Evolutionary conservation across 2,797 vertebrate species (phyloP), one percentile per base, ranked within the genome.

Genomic region (Astyanax mexicanus): DNA sequence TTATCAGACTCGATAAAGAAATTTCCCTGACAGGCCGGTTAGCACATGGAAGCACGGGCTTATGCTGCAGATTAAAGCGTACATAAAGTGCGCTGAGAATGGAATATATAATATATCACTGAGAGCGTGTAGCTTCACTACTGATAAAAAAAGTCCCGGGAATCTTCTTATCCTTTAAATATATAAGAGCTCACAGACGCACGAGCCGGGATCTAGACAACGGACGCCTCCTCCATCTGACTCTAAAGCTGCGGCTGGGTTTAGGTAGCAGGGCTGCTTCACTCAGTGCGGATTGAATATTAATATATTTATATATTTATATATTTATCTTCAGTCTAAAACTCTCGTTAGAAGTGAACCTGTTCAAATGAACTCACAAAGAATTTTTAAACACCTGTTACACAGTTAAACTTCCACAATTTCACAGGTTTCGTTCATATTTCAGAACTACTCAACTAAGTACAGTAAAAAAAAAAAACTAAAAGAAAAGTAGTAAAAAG

Each of bases 141-240:
- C 78, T 83, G 83, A 90, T 88, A 86, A 88, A 83, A n/a, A 87
- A 76, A 75, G 27, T 66, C 75, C 25, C 6, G 3, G 19, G 38
- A 85, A 84, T 82, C 86, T 71, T 80, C 75, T 86, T 85, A 84
- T 81, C 77, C 79, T 69, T 80, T 85, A 76, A 74, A 81, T 72
- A 67, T 54, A 82, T 89, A 82, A 82, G 69, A 82, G 69, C 79
- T 71, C 64, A 58, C 45, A 69, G 60, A 57, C 23, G 70, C 57
- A 60, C 17, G 42, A 75, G 55, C 74, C 45, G 52, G 74, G 62
- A 52, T 42, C n/a, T 62, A 75, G 66, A 40, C 25, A 7, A 55
- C 52, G 5, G 7, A 55, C 52, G 5, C 52, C 23, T 11, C 52
- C 52, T 55, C 21, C 17, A 52, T 62, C 74, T 75, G 65, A 77